These are phyloP conservation scores for Tragelaphus strepsiceros DNA, from an alignment of 2,113 vertebrate species.

Conservation along the genomic window DNA sequence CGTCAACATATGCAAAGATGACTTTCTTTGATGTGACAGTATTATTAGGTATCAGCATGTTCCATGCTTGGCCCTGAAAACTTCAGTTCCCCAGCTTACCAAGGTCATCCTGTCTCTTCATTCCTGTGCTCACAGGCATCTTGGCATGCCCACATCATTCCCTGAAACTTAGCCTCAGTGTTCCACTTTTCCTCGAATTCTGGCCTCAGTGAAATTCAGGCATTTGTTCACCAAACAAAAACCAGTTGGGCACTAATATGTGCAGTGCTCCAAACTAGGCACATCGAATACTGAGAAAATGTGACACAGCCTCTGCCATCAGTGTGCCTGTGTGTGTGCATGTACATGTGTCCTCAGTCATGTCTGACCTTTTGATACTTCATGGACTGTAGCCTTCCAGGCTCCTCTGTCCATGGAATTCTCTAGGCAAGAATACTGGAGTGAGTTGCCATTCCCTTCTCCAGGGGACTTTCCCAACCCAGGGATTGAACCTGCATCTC, in stretches of 20 bases:
- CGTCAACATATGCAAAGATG: neutral
- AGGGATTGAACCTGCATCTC: neutral
- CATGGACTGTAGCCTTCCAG: neutral
- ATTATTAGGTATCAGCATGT: neutral
- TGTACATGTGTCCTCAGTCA: neutral
- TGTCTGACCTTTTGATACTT: neutral
- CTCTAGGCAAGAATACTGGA: neutral
- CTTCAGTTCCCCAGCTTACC: neutral
- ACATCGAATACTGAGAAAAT: neutral
- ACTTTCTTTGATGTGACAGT: neutral
- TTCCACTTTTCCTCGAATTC: neutral
- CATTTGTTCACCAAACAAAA: neutral
- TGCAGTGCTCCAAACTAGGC: neutral
- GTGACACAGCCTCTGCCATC: neutral
- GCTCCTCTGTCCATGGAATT: neutral
- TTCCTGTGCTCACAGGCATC: neutral
- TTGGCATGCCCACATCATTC: neutral
- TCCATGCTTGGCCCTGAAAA: neutral
- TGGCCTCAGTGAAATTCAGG: neutral
- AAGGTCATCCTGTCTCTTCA: neutral
- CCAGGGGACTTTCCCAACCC: neutral
- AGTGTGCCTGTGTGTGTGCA: fast-evolving
- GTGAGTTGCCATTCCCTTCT: neutral
- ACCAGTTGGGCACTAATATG: neutral
- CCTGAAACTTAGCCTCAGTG: neutral